Base-by-base conservation (phyloP, 2,113 vertebrate species). In the Cyprinodon brontotheroides region DNA sequence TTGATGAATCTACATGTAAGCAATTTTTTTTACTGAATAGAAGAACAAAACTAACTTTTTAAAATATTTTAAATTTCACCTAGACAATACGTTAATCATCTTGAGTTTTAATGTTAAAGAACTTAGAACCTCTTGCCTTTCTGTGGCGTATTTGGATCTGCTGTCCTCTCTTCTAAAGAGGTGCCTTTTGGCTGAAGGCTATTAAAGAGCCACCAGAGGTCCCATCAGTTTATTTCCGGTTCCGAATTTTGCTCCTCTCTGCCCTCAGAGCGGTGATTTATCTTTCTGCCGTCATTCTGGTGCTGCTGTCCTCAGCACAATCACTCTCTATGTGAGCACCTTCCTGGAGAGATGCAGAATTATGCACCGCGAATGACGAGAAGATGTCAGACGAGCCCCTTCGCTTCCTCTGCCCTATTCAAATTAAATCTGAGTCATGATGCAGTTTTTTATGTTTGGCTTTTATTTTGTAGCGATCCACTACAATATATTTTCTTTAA, bases 271-370 rank as follows among this genome's bases (percentile, higher is more conserved):
- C 20, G 29, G 78, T 84, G 75, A 93, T 93, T 92, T 85, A 92
- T 93, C 89, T 85, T 82, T 75, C 75, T 68, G 65, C 85, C 75
- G 82, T 87, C 72, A 61, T 12, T 82, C 72, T 81, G 39, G 75
- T 84, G 87, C 90, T 90, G 90, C 91, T 89, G 86, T 88, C 85
- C 85, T 92, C 90, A 89, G 90, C 92, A 91, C 82, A 85, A 92
- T 89, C 77, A 38, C 65, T 13, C 65, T 81, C 66, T 81, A 77
- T 76, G 74, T 86, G 75, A 80, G 64, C 81, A 81, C 85, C 85
- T 79, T 82, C 88, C 36, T 39, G 73, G 82, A 47, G 69, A 22
- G 81, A 83, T 43, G 36, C 82, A 53, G 62, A 70, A 78, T 88
- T 75, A 70, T 79, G 83, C 88, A 80, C 81, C 79, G 73, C 79